Percentiles rank a stretch among this genome's conserved stretches.
phyloP scores from a whole-genome alignment of 2,888 invertebrate genomes.

The Macrosiphum euphorbiae region DNA sequence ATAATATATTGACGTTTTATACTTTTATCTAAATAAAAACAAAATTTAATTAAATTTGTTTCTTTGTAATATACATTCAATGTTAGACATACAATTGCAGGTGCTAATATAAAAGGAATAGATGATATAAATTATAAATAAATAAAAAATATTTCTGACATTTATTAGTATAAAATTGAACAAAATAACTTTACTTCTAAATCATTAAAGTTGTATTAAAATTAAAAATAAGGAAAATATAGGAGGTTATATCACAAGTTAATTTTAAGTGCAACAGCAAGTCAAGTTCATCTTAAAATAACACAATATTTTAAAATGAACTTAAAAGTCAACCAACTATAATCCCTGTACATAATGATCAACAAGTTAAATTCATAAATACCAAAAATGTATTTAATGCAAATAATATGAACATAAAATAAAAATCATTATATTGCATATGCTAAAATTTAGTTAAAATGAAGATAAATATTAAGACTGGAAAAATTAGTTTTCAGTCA shows the following conservation, averaged over 20 bases:
- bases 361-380: background rate
- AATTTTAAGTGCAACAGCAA: conserved; percentile 28
- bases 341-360: background rate
- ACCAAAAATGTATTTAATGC: background rate
- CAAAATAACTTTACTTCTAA: conserved; percentile 10
- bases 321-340: conserved; percentile 17
- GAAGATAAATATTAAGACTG: conserved; percentile 11
- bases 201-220: background rate
- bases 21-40: background rate
- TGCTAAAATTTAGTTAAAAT: background rate
- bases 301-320: conserved; percentile 30
- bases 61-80: background rate
- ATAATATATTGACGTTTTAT: background rate
- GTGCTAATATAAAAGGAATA: background rate
- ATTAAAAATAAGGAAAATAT: conserved; percentile 26
- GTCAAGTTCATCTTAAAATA: conserved; percentile 21
- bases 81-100: background rate
- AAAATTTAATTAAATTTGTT: background rate
- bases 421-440: background rate
- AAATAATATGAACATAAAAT: conserved; percentile 23
- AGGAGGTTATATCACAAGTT: conserved; percentile 18
- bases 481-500: conserved; percentile 13
- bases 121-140: background rate
- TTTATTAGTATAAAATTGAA: conserved; percentile 22
- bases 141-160: conserved; percentile 26